Evolutionary conservation across 2,797 vertebrate genomes (phyloP).

Genomic region (Pipistrellus pipistrellus): DNA sequence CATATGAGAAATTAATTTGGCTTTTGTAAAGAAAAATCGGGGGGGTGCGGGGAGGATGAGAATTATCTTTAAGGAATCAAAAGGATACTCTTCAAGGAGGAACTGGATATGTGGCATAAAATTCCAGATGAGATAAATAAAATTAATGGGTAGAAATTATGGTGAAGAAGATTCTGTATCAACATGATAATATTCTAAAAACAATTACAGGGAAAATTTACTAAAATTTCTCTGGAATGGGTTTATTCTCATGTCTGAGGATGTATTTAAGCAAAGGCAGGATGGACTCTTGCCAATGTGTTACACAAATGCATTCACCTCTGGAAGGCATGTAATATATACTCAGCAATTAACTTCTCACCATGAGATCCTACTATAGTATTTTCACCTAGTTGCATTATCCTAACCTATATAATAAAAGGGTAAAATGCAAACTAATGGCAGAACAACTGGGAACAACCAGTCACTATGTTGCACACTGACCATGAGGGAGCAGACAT

Average conservation of each 20-base stretch:
- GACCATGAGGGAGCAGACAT: too few species aligned
- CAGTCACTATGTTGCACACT: too few species aligned
- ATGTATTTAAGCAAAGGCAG: not conserved
- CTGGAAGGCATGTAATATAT: not conserved
- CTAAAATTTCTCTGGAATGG: not conserved
- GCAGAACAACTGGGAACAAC: too few species aligned
- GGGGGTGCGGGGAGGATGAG: rapidly evolving
- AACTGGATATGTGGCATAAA: not conserved
- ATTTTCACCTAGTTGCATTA: not conserved
- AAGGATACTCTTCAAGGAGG: not conserved
- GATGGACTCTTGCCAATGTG: not conserved
- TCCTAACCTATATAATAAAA: too few species aligned
- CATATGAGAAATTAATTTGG: not conserved
- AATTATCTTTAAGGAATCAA: not conserved
- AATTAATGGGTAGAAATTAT: not conserved
- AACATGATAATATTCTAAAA: not conserved
- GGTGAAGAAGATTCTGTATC: not conserved
- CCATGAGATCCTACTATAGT: not conserved
- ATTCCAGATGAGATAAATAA: not conserved
- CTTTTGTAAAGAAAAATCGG: not conserved
- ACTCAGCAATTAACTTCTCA: not conserved
- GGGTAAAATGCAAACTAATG: too few species aligned
- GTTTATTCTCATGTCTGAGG: not conserved
- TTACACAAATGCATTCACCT: not conserved
- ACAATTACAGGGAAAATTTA: not conserved